Evolutionary conservation across 2,888 invertebrate species (phyloP).

Genomic region (Volucella bombylans): DNA sequence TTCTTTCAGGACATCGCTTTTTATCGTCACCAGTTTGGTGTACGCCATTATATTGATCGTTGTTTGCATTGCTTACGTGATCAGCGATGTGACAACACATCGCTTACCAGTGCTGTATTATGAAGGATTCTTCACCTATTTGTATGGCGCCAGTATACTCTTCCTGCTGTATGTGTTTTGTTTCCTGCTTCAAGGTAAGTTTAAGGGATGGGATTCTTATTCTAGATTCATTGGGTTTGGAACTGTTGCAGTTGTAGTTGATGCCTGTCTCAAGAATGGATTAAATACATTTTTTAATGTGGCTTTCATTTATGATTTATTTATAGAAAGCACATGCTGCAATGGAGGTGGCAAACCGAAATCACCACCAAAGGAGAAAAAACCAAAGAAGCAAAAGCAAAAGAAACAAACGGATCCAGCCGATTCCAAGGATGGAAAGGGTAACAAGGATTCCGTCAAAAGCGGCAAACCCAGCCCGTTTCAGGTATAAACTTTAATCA

Average conservation of each 20-base stretch:
- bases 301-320: constrained; percentile 1
- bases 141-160: constrained; percentile 95
- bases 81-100: constrained; percentile 96
- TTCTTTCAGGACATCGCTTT: constrained; percentile 90
- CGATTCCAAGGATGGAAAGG: constrained; percentile 85
- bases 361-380: constrained; percentile 86
- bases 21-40: constrained; percentile 97
- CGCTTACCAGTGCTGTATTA: constrained; percentile 95
- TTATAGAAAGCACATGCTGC: constrained; percentile 91
- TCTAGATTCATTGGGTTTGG: constrained; percentile 12
- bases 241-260: not conserved
- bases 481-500: constrained; percentile 83
- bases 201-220: constrained; percentile 9
- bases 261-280: constrained; percentile 66
- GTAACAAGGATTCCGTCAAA: constrained; percentile 85
- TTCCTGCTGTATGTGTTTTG: constrained; percentile 97
- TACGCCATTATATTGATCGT: constrained; percentile 97
- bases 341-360: constrained; percentile 87
- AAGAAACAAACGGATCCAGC: constrained; percentile 85
- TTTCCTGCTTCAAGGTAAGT: constrained; percentile 92
- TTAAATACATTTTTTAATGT: constrained; percentile 42
- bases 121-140: constrained; percentile 97
- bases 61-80: constrained; percentile 95
- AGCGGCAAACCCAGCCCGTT: constrained; percentile 87
- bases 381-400: constrained; percentile 87